phyloP scores from a whole-genome alignment of 2,797 vertebrate species.

The Pipistrellus pygmaeus region DNA sequence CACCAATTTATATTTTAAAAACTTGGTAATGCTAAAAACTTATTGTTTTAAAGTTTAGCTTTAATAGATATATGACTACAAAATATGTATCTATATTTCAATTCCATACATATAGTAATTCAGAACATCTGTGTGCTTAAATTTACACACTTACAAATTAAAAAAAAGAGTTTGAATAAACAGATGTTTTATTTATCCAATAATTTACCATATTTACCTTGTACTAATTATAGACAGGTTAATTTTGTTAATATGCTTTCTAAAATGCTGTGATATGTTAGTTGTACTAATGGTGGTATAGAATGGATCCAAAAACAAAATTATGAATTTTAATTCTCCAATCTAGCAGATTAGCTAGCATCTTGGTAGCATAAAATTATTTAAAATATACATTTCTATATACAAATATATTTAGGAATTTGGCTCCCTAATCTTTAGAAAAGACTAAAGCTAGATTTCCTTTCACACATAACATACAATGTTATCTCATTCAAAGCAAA shows the following conservation, averaged over 20 bases:
- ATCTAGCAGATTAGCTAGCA: neutral
- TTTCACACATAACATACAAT: neutral
- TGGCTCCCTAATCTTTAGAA: neutral
- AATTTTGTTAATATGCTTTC: conserved; percentile 38
- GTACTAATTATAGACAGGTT: conserved; percentile 29
- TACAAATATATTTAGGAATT: neutral
- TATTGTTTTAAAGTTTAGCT: conserved; percentile 70
- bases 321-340: neutral
- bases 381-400: neutral
- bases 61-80: conserved; percentile 56
- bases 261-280: conserved; percentile 18
- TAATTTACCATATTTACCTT: conserved; percentile 68
- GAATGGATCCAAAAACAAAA: neutral
- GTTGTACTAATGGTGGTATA: neutral
- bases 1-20: conserved; percentile 62
- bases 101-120: conserved; percentile 42
- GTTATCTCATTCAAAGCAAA: neutral
- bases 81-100: conserved; percentile 48
- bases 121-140: neutral
- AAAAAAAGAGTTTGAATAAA: conserved; percentile 47
- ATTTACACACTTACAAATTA: conserved; percentile 30
- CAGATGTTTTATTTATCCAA: conserved; percentile 74
- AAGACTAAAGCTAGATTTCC: neutral
- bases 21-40: conserved; percentile 46
- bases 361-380: conserved; percentile 13